A percentile compares a stretch with the other conserved stretches of the same genome.
phyloP scores from a whole-genome alignment of 2,888 invertebrate species.

The Ichneumon xanthorius region DNA sequence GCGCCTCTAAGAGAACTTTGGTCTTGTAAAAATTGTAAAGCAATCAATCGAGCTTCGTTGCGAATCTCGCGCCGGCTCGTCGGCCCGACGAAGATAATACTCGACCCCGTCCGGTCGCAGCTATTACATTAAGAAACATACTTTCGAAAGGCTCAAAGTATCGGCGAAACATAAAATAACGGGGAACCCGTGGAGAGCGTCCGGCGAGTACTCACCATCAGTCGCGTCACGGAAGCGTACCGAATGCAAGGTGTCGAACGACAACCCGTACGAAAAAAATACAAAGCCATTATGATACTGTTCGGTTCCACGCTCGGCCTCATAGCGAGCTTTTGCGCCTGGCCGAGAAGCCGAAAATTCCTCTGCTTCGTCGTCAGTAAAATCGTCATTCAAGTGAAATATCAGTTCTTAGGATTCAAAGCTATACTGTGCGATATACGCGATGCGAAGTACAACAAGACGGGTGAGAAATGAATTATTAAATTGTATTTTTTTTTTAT shows the following conservation, averaged over 20 bases:
- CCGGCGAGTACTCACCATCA: neutral
- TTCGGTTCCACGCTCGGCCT: constrained; percentile 69
- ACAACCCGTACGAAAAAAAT: constrained; percentile 51
- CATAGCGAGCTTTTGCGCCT: constrained; percentile 67
- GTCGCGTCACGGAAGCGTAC: constrained; percentile 30
- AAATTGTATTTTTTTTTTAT: neutral
- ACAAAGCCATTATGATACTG: constrained; percentile 65
- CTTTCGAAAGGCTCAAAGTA: neutral
- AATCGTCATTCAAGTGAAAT: constrained; percentile 80
- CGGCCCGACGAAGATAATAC: neutral
- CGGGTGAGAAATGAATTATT: constrained; percentile 80
- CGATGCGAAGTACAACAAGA: constrained; percentile 86
- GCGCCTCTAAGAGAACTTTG: neutral
- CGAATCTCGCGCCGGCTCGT: neutral
- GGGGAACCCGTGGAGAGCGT: neutral
- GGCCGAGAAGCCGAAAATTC: constrained; percentile 85
- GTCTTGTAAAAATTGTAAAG: neutral
- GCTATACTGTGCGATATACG: constrained; percentile 88
- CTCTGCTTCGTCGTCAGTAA: constrained; percentile 86
- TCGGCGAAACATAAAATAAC: neutral
- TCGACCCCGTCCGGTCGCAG: neutral
- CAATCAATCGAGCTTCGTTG: neutral
- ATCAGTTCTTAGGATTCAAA: constrained; percentile 87
- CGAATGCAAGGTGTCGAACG: constrained; percentile 54
- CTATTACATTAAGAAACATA: neutral